Evolutionary conservation across 2,113 vertebrate species (phyloP), one percentile per base, ranked within the genome.

Genomic region (Fulmarus glacialis): DNA sequence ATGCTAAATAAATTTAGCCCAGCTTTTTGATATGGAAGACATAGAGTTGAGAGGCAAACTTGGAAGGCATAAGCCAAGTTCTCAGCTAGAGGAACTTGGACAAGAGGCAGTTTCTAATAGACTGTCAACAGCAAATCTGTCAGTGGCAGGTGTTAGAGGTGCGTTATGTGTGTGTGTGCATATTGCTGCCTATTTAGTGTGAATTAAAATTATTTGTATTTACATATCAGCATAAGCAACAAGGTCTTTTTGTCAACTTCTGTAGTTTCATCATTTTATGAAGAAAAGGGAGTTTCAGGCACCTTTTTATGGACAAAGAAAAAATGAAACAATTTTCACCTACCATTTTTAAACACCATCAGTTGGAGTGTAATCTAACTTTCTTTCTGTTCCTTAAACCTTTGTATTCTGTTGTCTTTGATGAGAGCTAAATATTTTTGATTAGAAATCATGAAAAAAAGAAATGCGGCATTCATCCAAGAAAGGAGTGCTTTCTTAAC

Each of bases 401-500:
- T 89, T 83, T 91, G 24, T 47, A 29, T 84, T 67, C 1, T 6
- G 4, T 40, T 78, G 62, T 43, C 23, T 89, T 92, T 80, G 36
- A 84, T 80, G 40, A 84, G 24, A 68, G 14, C 52, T 78, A 64
- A 71, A 17, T 60, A 29, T 53, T 83, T 81, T 70, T 9, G 0
- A 21, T 84, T 68, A 82, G 43, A 89, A 82, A 55, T 71, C 1
- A 42, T 17, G 47, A 52, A 60, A 68, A 62, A 63, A 85, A 67
- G 27, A 87, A 88, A 75, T 67, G 93, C 60, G 9, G 71, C 85
- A 7, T 96, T 97, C 81, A 91, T 93, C 92, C 91, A 94, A 95
- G 94, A 96, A 96, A 97, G 94, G 91, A 96, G 93, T 87, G 68
- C 70, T 95, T 91, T 82, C 67, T 77, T 79, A 87, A 47, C 58